Conservation (phyloP, 2,888 invertebrate species). For the Macrosoma leucophasiata region DNA sequence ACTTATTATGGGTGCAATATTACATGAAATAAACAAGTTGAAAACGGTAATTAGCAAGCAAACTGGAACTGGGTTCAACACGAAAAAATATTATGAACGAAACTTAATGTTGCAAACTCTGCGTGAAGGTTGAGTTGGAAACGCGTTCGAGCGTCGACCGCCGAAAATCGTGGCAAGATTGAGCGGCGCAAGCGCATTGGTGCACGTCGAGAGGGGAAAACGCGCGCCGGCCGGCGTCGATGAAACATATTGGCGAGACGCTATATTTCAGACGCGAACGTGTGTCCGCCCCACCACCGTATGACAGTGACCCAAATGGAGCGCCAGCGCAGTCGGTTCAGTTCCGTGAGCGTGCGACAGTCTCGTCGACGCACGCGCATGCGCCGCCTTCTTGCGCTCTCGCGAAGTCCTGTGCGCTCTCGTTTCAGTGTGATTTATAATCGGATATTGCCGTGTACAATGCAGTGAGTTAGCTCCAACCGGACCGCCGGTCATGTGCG, state of each 20-base stretch:
- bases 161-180: conserved; percentile 42
- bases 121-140: conserved; percentile 18
- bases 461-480: conserved; percentile 56
- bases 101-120: conserved; percentile 1
- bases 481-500: conserved; percentile 38
- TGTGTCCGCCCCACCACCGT: conserved; percentile 66
- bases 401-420: conserved; percentile 39
- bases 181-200: conserved; percentile 49
- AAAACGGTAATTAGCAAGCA: neutral
- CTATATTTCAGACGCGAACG: conserved; percentile 67
- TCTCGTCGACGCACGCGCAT: conserved; percentile 38
- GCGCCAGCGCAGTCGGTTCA: conserved; percentile 71
- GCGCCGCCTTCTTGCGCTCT: conserved; percentile 28
- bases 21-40: neutral
- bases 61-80: no score
- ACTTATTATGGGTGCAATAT: no score
- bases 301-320: conserved; percentile 75
- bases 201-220: conserved; percentile 55
- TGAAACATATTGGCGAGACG: conserved; percentile 67
- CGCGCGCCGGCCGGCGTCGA: conserved; percentile 60
- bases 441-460: conserved; percentile 62
- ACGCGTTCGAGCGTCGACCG: conserved; percentile 28
- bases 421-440: conserved; percentile 58
- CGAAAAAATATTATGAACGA: conserved; percentile 3
- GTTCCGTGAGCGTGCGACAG: conserved; percentile 66